A percentile compares a stretch with the other conserved stretches of the same genome.
Conservation (phyloP, 92 coral and sea anemone genomes). For the Porites rus region DNA sequence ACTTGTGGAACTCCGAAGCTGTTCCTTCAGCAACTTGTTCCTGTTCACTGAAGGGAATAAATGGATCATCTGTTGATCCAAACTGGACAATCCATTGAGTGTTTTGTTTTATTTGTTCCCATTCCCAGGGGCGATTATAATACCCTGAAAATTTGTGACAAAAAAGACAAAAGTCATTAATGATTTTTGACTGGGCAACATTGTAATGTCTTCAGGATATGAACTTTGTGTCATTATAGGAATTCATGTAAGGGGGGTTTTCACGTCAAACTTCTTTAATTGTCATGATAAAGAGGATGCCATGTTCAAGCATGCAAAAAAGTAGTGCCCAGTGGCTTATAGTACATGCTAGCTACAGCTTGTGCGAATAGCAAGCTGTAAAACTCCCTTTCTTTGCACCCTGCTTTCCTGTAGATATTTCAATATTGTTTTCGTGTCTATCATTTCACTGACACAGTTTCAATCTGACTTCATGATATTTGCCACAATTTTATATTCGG, state of each 20-base stretch:
- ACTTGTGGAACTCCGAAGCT: conserved; percentile 77
- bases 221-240: too few species aligned
- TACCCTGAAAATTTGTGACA: conserved; percentile 60
- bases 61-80: conserved; percentile 94
- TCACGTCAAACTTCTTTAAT: too few species aligned
- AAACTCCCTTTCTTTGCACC: too few species aligned
- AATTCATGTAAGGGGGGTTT: too few species aligned
- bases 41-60: conserved; percentile 81
- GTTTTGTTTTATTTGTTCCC: conserved; percentile 78
- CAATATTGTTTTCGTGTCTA: too few species aligned
- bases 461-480: neutral
- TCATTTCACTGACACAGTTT: neutral
- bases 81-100: conserved; percentile 90
- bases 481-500: neutral
- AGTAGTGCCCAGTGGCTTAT: too few species aligned
- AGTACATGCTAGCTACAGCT: too few species aligned
- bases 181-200: too few species aligned
- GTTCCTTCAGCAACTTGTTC: conserved; percentile 83
- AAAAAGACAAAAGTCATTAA: neutral
- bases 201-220: too few species aligned
- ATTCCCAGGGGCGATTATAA: conserved; percentile 86
- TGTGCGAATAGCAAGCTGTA: too few species aligned
- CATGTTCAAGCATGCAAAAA: too few species aligned
- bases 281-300: too few species aligned
- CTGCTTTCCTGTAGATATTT: neutral